Conservation (phyloP, 2,797 vertebrate genomes). For the Rhincodon typus region DNA sequence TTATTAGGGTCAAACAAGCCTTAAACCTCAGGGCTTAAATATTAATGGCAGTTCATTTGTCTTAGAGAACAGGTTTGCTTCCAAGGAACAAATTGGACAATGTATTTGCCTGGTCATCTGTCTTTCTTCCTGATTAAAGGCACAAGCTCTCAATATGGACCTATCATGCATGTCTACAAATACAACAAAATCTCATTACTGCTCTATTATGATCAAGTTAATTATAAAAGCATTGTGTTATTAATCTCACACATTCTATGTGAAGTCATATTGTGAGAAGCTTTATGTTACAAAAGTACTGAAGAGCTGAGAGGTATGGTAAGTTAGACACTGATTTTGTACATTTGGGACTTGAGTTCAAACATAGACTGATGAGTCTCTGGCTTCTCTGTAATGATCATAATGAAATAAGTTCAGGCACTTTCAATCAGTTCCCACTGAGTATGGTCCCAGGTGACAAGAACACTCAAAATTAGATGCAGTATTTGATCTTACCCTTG, state of each 20-base stretch:
- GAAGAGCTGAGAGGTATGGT: neutral
- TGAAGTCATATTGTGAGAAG: neutral
- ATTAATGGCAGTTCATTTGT: neutral
- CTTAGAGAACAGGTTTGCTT: neutral
- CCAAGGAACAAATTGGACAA: slow-evolving; percentile 9
- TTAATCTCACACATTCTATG: neutral
- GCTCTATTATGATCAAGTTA: neutral
- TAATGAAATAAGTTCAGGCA: neutral
- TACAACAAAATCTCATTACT: neutral
- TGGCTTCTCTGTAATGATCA: neutral
- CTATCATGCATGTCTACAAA: neutral
- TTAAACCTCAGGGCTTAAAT: neutral
- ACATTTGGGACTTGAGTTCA: neutral
- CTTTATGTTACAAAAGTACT: neutral
- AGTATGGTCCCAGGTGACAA: neutral
- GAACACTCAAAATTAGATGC: neutral
- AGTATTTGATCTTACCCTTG: neutral
- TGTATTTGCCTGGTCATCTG: neutral
- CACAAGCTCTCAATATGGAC: neutral
- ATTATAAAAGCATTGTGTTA: neutral
- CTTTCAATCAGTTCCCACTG: neutral
- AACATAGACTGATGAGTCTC: neutral
- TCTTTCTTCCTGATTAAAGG: neutral
- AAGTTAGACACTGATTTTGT: neutral
- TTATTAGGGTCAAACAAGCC: neutral